A percentile compares a stretch with the other conserved stretches of the same genome.
Conservation (phyloP, 2,113 vertebrate genomes). For the Hydropotes inermis region DNA sequence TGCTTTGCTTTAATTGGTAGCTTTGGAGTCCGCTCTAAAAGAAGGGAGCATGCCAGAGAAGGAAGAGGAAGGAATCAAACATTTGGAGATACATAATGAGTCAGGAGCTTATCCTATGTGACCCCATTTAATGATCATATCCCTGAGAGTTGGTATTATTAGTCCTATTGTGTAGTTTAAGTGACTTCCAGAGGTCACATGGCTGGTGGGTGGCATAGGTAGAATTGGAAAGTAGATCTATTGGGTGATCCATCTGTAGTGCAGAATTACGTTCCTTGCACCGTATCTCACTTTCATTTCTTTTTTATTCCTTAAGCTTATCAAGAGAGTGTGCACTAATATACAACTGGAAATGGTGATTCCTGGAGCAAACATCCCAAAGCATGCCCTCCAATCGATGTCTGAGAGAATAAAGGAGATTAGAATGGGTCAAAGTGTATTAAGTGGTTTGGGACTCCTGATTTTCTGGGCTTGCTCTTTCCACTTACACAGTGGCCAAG, state of each 20-base stretch:
- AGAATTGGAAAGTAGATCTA: neutral
- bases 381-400: neutral
- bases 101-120: neutral
- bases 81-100: neutral
- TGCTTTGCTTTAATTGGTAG: neutral
- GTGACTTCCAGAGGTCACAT: neutral
- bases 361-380: neutral
- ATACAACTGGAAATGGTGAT: neutral
- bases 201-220: neutral
- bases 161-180: neutral
- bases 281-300: neutral
- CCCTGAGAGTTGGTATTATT: neutral
- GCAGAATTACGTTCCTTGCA: neutral
- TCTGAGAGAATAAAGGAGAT: neutral
- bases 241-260: neutral
- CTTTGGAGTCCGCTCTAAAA: neutral
- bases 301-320: neutral
- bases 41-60: neutral
- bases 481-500: neutral
- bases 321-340: neutral
- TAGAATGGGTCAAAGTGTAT: neutral
- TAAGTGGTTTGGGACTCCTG: neutral
- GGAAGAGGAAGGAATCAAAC: neutral
- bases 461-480: neutral
- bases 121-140: neutral